These are phyloP conservation scores for Lycorma delicatula DNA, from an alignment of 1,140 invertebrate genomes.

Conservation along the genomic window DNA sequence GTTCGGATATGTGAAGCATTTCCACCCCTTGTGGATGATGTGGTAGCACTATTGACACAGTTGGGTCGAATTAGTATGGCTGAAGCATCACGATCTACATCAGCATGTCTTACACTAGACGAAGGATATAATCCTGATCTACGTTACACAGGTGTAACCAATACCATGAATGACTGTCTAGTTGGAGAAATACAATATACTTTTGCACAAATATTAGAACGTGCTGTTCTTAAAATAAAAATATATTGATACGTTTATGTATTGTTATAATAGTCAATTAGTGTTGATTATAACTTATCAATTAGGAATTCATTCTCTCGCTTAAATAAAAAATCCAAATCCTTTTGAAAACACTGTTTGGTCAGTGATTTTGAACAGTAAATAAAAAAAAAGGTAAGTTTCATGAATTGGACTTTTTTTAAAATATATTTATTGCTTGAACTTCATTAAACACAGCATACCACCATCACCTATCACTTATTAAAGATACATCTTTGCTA, in stretches of 20 bases:
- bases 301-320: background rate
- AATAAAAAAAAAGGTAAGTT: too few relatives aligned
- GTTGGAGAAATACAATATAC: constrained; percentile 14
- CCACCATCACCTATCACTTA: background rate
- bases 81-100: constrained; percentile 52
- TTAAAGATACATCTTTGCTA: background rate
- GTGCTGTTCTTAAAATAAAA: constrained; percentile 16
- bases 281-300: background rate
- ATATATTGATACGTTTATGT: constrained; percentile 10
- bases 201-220: constrained; percentile 13
- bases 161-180: constrained; percentile 2
- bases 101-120: too few relatives aligned
- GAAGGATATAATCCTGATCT: too few relatives aligned
- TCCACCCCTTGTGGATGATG: constrained; percentile 85
- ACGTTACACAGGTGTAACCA: too few relatives aligned
- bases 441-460: too few relatives aligned
- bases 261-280: background rate
- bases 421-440: too few relatives aligned
- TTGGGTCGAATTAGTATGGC: constrained; percentile 77
- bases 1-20: constrained; percentile 84
- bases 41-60: constrained; percentile 73
- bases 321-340: background rate
- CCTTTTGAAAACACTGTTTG: background rate
- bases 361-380: too few relatives aligned
- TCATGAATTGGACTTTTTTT: too few relatives aligned